Conservation (phyloP, 2,888 invertebrate genomes). For the Ypsolopha sequella region DNA sequence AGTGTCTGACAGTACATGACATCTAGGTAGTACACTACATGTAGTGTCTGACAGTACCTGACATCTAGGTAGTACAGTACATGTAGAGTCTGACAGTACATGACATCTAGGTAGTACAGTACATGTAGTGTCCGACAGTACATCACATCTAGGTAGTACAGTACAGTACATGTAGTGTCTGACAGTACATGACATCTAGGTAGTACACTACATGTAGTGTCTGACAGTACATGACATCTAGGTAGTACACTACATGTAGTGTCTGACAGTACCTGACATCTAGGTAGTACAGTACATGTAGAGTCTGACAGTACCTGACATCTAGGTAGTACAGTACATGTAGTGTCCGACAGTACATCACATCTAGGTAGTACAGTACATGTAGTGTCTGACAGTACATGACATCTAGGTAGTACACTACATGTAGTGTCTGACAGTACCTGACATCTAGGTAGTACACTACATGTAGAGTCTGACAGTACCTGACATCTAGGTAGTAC, state of each 20-base stretch:
- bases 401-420: too few species aligned
- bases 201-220: not conserved
- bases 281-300: not conserved
- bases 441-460: too few species aligned
- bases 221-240: not conserved
- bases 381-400: not conserved
- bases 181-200: not conserved
- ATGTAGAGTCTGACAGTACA: not conserved
- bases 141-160: too few species aligned
- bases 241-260: not conserved
- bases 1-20: not conserved
- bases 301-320: not conserved
- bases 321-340: too few species aligned
- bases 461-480: not conserved
- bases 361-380: too few species aligned
- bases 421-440: not conserved
- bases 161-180: not conserved
- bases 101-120: too few species aligned
- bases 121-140: not conserved
- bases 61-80: too few species aligned
- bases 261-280: not conserved
- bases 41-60: not conserved
- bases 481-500: too few species aligned
- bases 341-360: not conserved
- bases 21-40: too few species aligned